Percentiles rank a stretch among this genome's conserved stretches.
Conservation (phyloP, 2,797 vertebrate species). For the Masticophis lateralis region DNA sequence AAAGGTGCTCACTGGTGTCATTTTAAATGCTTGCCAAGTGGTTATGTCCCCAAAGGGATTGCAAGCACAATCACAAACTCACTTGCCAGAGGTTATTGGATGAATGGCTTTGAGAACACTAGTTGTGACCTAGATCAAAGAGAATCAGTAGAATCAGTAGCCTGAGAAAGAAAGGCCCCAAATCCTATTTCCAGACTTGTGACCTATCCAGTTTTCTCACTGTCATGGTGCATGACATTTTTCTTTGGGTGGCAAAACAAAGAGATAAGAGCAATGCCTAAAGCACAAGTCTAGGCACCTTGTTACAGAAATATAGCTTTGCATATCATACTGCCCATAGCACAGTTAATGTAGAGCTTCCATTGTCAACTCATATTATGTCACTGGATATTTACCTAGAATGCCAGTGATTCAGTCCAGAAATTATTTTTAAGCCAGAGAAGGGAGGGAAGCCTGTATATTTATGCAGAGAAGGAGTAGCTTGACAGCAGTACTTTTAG, state of each 20-base stretch:
- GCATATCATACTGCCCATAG: background rate
- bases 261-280: constrained; percentile 25
- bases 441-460: constrained; percentile 53
- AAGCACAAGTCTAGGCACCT: constrained; percentile 20
- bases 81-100: background rate
- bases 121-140: constrained; percentile 50
- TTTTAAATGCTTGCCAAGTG: background rate
- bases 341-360: constrained; percentile 44
- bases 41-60: background rate
- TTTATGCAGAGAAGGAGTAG: constrained; percentile 65
- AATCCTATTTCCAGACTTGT: constrained; percentile 43
- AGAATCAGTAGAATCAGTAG: constrained; percentile 24
- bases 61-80: background rate
- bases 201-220: constrained; percentile 41
- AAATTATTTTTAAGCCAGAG: constrained; percentile 58
- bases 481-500: constrained; percentile 70
- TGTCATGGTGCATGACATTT: constrained; percentile 45
- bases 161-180: constrained; percentile 43
- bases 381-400: constrained; percentile 42
- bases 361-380: constrained; percentile 55
- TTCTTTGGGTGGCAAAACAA: constrained; percentile 29
- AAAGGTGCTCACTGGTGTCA: background rate
- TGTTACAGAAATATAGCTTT: constrained; percentile 26
- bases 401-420: constrained; percentile 52
- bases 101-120: constrained; percentile 33